A percentile compares a stretch with the other conserved stretches of the same genome.
phyloP scores from a whole-genome alignment of 2,113 vertebrate genomes.

The Passer montanus region DNA sequence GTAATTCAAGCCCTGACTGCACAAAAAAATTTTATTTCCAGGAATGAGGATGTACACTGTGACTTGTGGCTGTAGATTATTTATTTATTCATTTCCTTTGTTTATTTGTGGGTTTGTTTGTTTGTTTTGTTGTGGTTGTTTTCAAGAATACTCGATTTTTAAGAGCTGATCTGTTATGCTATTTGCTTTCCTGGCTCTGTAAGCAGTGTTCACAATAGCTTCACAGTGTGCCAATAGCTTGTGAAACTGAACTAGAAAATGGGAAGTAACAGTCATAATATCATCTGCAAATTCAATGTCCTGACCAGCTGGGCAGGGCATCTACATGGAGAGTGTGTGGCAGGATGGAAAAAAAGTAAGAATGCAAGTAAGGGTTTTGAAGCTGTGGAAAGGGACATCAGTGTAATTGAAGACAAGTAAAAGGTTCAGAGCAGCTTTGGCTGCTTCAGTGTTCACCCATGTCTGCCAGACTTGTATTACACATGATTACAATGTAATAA shows the following conservation, averaged over 20 bases:
- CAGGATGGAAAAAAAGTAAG: not conserved
- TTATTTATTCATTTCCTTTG: not conserved
- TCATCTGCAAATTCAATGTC: not conserved
- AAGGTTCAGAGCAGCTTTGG: not conserved
- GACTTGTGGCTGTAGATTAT: not conserved
- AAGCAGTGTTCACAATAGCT: not conserved
- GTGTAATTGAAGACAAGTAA: rapidly evolving
- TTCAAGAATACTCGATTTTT: not conserved
- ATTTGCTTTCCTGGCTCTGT: not conserved
- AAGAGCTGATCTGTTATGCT: not conserved
- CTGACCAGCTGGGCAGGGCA: not conserved
- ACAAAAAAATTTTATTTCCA: not conserved
- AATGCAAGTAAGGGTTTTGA: not conserved
- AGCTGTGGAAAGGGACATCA: not conserved
- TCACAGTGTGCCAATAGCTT: not conserved
- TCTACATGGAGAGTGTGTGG: rapidly evolving
- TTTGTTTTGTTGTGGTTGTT: not conserved
- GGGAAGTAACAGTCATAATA: not conserved
- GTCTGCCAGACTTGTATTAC: constrained; percentile 6
- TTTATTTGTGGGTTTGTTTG: not conserved
- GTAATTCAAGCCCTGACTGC: not conserved
- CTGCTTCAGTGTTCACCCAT: not conserved
- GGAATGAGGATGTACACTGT: not conserved
- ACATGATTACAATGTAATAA: not conserved
- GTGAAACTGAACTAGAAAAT: not conserved